Percentiles rank a stretch among this genome's conserved stretches.
phyloP scores from a whole-genome alignment of 2,888 invertebrate genomes.

The Microctonus hyperodae region DNA sequence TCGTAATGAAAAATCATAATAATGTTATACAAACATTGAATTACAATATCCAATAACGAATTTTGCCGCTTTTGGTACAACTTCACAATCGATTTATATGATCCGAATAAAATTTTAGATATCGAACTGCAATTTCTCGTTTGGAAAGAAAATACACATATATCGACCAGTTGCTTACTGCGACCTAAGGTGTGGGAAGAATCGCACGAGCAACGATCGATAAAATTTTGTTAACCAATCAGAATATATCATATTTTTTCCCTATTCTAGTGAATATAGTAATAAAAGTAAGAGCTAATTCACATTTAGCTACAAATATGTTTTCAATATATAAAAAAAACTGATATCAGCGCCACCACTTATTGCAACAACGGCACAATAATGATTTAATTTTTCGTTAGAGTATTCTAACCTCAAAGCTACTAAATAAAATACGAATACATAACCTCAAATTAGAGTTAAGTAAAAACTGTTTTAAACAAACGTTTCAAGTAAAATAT shows the following conservation, averaged over 20 bases:
- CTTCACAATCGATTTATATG: constrained; percentile 6
- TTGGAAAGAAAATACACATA: constrained; percentile 3
- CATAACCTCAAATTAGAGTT: no score
- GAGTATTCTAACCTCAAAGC: no score
- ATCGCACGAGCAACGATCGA: constrained; percentile 8
- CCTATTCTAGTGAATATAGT: not conserved
- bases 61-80: constrained; percentile 20
- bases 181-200: constrained; percentile 3
- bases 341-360: no score
- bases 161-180: constrained; percentile 5
- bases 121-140: constrained; percentile 22
- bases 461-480: no score
- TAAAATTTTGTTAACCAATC: not conserved
- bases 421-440: no score
- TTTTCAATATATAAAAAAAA: no score
- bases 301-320: no score
- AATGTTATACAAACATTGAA: not conserved
- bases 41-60: not conserved
- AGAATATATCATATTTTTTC: not conserved
- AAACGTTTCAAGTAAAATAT: not conserved
- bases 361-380: no score
- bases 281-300: no score
- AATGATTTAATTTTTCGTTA: no score
- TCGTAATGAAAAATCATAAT: not conserved
- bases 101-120: constrained; percentile 9